Evolutionary conservation across 2,113 vertebrate genomes (phyloP), one percentile per base, ranked within the genome.

Genomic region (Silurus glanis): DNA sequence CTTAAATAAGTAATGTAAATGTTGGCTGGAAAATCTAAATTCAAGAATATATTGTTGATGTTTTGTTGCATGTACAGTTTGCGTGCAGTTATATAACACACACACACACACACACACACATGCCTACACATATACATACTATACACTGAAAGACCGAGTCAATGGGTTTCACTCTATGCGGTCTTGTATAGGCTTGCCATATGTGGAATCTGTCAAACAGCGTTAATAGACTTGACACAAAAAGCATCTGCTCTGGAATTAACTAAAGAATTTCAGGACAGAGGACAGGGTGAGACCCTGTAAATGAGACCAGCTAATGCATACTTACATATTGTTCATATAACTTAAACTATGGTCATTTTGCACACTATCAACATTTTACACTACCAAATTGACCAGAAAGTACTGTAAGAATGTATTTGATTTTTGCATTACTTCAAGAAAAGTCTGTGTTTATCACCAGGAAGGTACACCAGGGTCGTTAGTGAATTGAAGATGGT

Each of bases 171-270:
- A 69, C n/a, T 80, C 66, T 75, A 23, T 86, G 74, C 17, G 61
- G 55, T 90, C 87, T 82, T 89, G 89, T 87, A 67, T 71, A 83
- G 90, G 78, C 90, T 86, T 89, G 89, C 80, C 85, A 83, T 66
- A 89, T 82, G 61, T 81, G 74, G 83, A 81, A 84, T 88, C 84
- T 91, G 88, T 79, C 69, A 88, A 86, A 88, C 51, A 82, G 55
- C 25, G 16, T 37, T 90, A 83, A 87, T 83, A 59, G 80, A 83
- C 82, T 66, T 86, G 78, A 88, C 88, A 85, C 21, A 62, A 88
- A 79, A 87, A 81, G 59, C 19, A 78, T 28, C 37, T 9, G 19
- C 56, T 80, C 25, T 47, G 28, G 28, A 80, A 80, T 61, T 80
- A 80, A 61, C 56, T 61, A 2, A 61, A 37, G 66, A 80, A 83